Conservation (phyloP, 1,140 invertebrate genomes). For the Venustaconcha ellipsiformis region DNA sequence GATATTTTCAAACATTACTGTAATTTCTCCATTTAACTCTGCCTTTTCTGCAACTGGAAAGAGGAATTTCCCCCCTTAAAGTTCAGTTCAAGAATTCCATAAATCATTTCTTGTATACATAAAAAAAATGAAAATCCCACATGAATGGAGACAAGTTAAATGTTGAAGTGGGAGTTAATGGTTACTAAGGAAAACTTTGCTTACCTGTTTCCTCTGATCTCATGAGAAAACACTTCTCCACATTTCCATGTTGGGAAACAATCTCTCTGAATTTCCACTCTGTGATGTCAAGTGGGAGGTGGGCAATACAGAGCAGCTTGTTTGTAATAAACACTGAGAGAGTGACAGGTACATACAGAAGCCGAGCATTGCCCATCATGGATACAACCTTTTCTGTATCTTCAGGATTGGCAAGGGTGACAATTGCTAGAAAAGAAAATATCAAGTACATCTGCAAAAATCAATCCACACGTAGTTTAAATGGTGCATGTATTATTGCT, state of each 20-base stretch:
- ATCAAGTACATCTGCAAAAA: no score
- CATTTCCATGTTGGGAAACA: conserved; percentile 69
- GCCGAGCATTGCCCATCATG: conserved; percentile 22
- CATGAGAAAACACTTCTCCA: conserved; percentile 73
- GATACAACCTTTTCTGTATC: conserved; percentile 26
- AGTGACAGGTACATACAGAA: conserved; percentile 35
- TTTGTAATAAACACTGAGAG: conserved; percentile 71
- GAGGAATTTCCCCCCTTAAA: neutral
- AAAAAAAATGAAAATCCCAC: neutral
- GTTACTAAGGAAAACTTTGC: neutral
- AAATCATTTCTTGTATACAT: neutral
- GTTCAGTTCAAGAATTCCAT: neutral
- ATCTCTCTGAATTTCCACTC: conserved; percentile 72
- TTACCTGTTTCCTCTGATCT: conserved; percentile 72
- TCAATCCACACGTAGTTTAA: no score
- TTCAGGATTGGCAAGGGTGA: conserved; percentile 20
- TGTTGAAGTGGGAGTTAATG: no score
- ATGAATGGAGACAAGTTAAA: no score
- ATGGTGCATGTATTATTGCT: no score
- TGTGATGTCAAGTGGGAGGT: conserved; percentile 70
- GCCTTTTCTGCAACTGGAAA: no score
- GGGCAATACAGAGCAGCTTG: conserved; percentile 73
- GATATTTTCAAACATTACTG: no score
- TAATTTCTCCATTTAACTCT: no score
- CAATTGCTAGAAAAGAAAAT: conserved; percentile 14